Percentiles rank a stretch among this genome's conserved stretches.
Evolutionary conservation across 2,797 vertebrate species (phyloP).

Genomic region (Melanotaenia trifasciata): DNA sequence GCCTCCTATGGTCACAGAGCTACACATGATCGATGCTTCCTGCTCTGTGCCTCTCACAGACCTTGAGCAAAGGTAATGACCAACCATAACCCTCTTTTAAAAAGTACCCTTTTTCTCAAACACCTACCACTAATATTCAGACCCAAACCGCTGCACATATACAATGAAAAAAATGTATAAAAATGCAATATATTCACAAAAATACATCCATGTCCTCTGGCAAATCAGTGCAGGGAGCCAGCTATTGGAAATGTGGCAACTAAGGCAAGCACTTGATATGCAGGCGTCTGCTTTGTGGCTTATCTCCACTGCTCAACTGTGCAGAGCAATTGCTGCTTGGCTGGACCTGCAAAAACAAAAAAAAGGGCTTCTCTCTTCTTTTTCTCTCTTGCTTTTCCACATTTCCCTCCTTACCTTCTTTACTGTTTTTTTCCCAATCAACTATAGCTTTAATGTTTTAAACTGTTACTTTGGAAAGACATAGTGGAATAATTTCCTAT

Average conservation of each 20-base stretch:
- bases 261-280: slow-evolving; percentile 77
- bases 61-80: slow-evolving; percentile 64
- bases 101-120: slow-evolving; percentile 58
- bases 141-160: slow-evolving; percentile 5
- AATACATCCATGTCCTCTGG: slow-evolving; percentile 38
- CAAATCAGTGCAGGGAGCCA: slow-evolving; percentile 73
- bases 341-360: slow-evolving; percentile 55
- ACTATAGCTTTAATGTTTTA: slow-evolving; percentile 51
- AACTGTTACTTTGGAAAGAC: slow-evolving; percentile 73
- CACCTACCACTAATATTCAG: slow-evolving; percentile 33
- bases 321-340: slow-evolving; percentile 79
- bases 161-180: not conserved
- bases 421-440: slow-evolving; percentile 14
- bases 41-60: slow-evolving; percentile 40
- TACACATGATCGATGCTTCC: slow-evolving; percentile 69
- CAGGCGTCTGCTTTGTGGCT: slow-evolving; percentile 82
- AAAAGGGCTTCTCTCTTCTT: slow-evolving; percentile 24
- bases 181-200: slow-evolving; percentile 32
- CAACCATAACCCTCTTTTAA: slow-evolving; percentile 56
- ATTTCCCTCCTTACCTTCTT: slow-evolving; percentile 39
- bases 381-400: slow-evolving; percentile 23
- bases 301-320: slow-evolving; percentile 83
- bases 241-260: slow-evolving; percentile 76
- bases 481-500: slow-evolving; percentile 66
- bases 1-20: slow-evolving; percentile 36